A percentile compares a stretch with the other conserved stretches of the same genome.
phyloP scores from a whole-genome alignment of 2,888 invertebrate species.

The Drosophila lacicola region DNA sequence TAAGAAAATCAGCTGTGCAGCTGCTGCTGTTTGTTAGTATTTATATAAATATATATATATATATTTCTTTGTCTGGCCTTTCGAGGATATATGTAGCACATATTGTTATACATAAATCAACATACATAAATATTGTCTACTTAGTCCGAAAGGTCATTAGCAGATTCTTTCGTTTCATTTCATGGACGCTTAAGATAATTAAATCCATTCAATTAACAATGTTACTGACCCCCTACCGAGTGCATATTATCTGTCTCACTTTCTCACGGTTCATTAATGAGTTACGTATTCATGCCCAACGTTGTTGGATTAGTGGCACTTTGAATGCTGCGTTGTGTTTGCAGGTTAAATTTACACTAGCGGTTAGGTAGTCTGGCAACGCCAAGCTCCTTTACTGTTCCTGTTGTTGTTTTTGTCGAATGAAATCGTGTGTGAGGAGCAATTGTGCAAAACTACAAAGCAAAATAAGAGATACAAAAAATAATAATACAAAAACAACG shows the following conservation, averaged over 20 bases:
- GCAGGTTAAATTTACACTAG: constrained; percentile 49
- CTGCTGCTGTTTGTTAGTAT: constrained; percentile 26
- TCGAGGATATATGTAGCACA: constrained; percentile 39
- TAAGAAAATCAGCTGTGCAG: constrained; percentile 57
- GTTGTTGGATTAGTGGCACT: constrained; percentile 29
- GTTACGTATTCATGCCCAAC: constrained; percentile 7
- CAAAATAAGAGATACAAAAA: constrained; percentile 46
- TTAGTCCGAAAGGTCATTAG: constrained; percentile 60
- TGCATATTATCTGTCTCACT: constrained; percentile 9
- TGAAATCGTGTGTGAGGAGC: constrained; percentile 65
- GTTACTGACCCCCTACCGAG: constrained; percentile 10
- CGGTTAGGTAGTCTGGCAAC: constrained; percentile 60
- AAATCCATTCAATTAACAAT: constrained; percentile 24
- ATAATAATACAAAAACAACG: constrained; percentile 51
- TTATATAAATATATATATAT: constrained; percentile 5
- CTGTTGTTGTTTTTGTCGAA: constrained; percentile 47
- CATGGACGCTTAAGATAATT: constrained; percentile 10
- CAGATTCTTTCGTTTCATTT: constrained; percentile 34
- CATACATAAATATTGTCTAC: constrained; percentile 19
- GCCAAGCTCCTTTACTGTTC: constrained; percentile 32
- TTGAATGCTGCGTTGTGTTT: constrained; percentile 37
- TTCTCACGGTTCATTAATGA: constrained; percentile 23
- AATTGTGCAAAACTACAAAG: constrained; percentile 55
- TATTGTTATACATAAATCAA: background rate
- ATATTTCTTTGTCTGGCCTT: constrained; percentile 52